Conservation (phyloP, 2,888 invertebrate genomes). For the Synergus laeviventris region DNA sequence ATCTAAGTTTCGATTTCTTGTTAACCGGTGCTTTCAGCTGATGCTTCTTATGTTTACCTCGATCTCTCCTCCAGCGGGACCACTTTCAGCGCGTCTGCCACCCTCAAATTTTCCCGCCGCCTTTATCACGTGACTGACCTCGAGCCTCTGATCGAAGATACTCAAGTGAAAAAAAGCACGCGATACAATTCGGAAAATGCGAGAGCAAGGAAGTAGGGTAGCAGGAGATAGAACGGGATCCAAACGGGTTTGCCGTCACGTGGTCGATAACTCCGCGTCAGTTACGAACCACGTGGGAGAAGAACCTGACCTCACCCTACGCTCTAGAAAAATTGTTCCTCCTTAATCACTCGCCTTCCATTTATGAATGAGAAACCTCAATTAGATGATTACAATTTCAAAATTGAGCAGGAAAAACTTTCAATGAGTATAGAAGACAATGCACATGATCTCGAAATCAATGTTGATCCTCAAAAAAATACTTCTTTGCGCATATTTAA, state of each 20-base stretch:
- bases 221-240: constrained; percentile 29
- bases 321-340: constrained; percentile 25
- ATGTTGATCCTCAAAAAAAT: background rate
- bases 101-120: background rate
- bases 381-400: background rate
- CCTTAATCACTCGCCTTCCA: constrained; percentile 16
- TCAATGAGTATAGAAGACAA: background rate
- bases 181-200: background rate
- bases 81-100: background rate
- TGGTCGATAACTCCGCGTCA: constrained; percentile 40
- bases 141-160: background rate
- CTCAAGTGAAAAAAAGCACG: background rate
- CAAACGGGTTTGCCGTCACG: constrained; percentile 33
- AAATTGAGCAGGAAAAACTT: background rate
- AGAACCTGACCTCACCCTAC: constrained; percentile 33
- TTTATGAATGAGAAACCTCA: constrained; percentile 7
- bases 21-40: background rate
- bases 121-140: background rate
- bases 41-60: constrained; percentile 3
- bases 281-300: constrained; percentile 38
- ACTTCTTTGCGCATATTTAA: background rate
- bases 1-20: background rate
- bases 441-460: background rate
- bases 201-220: constrained; percentile 25
- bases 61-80: background rate